phyloP scores from a whole-genome alignment of 2,113 vertebrate genomes.

The Anguilla rostrata region DNA sequence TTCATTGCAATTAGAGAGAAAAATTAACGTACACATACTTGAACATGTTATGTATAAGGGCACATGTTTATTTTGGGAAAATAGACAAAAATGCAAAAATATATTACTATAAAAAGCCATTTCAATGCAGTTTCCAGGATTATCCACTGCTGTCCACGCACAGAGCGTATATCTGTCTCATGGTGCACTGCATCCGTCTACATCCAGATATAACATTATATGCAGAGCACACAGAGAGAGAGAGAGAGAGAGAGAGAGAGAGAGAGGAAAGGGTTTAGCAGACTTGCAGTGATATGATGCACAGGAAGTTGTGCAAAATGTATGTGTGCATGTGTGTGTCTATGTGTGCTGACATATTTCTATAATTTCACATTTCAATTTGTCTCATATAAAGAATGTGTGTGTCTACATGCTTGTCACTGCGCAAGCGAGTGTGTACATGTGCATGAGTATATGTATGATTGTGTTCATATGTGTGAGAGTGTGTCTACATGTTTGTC shows the following conservation, averaged over 20 bases:
- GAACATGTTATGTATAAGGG: neutral
- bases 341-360: too few relatives aligned
- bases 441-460: too few relatives aligned
- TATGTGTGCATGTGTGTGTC: neutral
- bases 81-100: neutral
- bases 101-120: neutral
- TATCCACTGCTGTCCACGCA: neutral
- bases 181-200: neutral
- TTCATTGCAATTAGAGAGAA: too few relatives aligned
- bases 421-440: too few relatives aligned
- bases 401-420: too few relatives aligned
- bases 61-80: neutral
- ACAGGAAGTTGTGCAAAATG: neutral
- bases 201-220: too few relatives aligned
- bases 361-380: too few relatives aligned
- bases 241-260: too few relatives aligned
- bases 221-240: too few relatives aligned
- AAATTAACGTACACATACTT: neutral
- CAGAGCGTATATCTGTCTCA: neutral
- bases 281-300: neutral
- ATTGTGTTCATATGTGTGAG: too few relatives aligned
- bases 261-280: neutral
- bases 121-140: neutral
- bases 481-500: too few relatives aligned
- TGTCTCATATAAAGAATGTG: too few relatives aligned